A percentile compares a stretch with the other conserved stretches of the same genome.
Conservation (phyloP, 1,140 invertebrate genomes). For the Semibalanus balanoides region DNA sequence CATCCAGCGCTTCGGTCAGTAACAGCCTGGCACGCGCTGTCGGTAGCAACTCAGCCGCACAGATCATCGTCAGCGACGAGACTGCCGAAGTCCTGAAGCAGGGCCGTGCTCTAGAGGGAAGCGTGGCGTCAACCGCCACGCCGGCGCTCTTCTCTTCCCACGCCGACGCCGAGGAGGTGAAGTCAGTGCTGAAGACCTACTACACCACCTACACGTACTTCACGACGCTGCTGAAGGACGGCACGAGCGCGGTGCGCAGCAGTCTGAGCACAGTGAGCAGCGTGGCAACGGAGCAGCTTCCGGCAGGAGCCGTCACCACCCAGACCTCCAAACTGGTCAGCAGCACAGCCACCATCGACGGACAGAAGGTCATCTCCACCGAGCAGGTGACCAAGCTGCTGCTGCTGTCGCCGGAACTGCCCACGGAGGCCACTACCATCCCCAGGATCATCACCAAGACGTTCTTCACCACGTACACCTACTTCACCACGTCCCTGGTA, state of each 20-base stretch:
- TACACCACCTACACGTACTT: conserved; percentile 82
- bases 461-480: conserved; percentile 78
- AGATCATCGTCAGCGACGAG: not conserved
- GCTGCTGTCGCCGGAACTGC: not conserved
- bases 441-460: conserved; percentile 40
- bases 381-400: not conserved
- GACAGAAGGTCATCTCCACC: not conserved
- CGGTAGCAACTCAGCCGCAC: not conserved
- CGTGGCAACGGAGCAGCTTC: conserved; percentile 7
- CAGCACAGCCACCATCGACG: not conserved
- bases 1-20: not conserved
- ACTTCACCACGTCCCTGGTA: conserved; percentile 76
- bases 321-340: conserved; percentile 35
- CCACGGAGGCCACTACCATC: not conserved
- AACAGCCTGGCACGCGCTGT: not conserved
- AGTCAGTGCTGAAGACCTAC: conserved; percentile 50
- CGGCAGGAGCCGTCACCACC: conserved; percentile 43
- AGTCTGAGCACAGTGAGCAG: conserved; percentile 11
- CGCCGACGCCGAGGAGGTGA: conserved; percentile 19
- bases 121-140: not conserved
- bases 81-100: not conserved
- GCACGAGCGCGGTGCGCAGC: conserved; percentile 25
- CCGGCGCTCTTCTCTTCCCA: conserved; percentile 4
- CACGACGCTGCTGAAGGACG: conserved; percentile 69
- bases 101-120: not conserved